Evolutionary conservation across 2,797 vertebrate genomes (phyloP).

Genomic region (Florisuga fusca): DNA sequence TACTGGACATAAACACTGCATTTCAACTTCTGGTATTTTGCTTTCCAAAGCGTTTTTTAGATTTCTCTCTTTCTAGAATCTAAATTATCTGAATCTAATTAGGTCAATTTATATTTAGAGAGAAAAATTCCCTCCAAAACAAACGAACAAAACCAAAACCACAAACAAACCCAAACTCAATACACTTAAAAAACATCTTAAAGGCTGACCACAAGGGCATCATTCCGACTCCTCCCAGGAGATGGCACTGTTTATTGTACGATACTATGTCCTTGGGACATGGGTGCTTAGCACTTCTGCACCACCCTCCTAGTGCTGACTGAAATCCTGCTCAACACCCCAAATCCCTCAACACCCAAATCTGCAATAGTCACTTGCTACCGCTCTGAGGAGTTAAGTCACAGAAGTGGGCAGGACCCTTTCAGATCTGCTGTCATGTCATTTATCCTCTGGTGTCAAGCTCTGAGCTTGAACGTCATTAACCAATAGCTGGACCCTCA

Average conservation of each 20-base stretch:
- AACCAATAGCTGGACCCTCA: neutral
- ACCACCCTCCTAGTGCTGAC: neutral
- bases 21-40: neutral
- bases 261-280: neutral
- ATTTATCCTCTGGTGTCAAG: neutral
- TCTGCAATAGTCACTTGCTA: neutral
- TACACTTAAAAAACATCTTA: neutral
- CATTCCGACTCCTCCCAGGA: constrained; percentile 54
- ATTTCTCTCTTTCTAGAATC: no score
- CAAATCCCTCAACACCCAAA: no score
- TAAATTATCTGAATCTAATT: no score
- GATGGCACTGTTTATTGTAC: constrained; percentile 69
- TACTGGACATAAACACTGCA: neutral
- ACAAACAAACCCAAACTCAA: no score
- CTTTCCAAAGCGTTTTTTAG: neutral
- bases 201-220: neutral
- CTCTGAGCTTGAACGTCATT: neutral
- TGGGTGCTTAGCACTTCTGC: neutral
- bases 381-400: neutral
- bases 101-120: no score
- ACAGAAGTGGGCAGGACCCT: neutral
- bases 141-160: neutral
- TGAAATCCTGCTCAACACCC: neutral
- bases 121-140: rapidly evolving
- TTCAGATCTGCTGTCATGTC: neutral